Conservation (phyloP, 30 jellyfish, hydroid and myxozoan species). For the Nemopilema nomurai region DNA sequence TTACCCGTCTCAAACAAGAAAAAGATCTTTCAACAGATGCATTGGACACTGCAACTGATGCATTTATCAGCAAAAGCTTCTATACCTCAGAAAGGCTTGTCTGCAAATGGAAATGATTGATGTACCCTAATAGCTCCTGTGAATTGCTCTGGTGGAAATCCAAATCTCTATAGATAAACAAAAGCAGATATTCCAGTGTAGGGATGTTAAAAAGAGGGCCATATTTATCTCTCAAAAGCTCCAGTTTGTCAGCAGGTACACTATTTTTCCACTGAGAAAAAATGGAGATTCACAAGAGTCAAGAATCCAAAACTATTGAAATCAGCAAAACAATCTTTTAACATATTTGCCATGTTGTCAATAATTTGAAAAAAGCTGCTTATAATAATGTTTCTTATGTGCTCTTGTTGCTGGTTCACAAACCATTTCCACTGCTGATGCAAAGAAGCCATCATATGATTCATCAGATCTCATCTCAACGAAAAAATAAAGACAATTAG, state of each 20-base stretch:
- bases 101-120: not conserved
- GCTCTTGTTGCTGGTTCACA: constrained; percentile 28
- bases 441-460: not conserved
- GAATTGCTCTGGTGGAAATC: constrained; percentile 25
- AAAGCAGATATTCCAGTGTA: constrained; percentile 10
- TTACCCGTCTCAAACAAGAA: constrained; percentile 32
- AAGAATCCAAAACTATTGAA: constrained; percentile 11
- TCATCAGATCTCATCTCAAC: not conserved
- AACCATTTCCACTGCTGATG: constrained; percentile 22
- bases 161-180: constrained; percentile 25
- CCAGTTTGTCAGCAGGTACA: constrained; percentile 12
- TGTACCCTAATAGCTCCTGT: constrained; percentile 5
- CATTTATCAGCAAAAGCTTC: constrained; percentile 19
- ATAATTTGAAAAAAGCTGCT: constrained; percentile 43
- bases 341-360: constrained; percentile 25
- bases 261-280: constrained; percentile 5
- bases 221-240: constrained; percentile 21
- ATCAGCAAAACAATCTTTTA: constrained; percentile 20
- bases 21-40: constrained; percentile 55
- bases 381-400: constrained; percentile 2
- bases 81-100: constrained; percentile 14
- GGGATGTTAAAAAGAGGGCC: constrained; percentile 26
- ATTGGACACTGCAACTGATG: constrained; percentile 14
- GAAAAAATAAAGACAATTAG: constrained; percentile 1
- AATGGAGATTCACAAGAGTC: constrained; percentile 38